These are phyloP conservation scores for Acrocera orbiculus DNA, from an alignment of 2,888 invertebrate genomes.

Conservation along the genomic window DNA sequence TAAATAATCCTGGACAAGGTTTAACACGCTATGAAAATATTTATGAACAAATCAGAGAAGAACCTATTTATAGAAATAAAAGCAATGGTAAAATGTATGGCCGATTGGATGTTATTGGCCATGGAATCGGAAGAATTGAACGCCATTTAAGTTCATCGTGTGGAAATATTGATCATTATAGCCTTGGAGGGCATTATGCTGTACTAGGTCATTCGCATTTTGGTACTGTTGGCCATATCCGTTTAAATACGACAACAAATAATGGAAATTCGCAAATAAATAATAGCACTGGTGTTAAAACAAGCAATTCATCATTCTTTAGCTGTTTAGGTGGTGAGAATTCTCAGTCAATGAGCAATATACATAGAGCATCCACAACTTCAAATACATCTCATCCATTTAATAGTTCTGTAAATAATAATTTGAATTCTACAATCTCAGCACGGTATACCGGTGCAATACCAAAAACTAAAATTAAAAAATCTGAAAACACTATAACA, in stretches of 20 bases:
- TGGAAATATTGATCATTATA: slow-evolving; percentile 38
- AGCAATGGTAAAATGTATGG: slow-evolving; percentile 29
- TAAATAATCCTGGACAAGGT: slow-evolving; percentile 14
- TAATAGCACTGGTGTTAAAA: slow-evolving; percentile 25
- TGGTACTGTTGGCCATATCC: slow-evolving; percentile 31
- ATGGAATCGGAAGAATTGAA: slow-evolving; percentile 39
- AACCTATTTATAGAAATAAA: slow-evolving; percentile 27
- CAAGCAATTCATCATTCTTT: slow-evolving; percentile 29
- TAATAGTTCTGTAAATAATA: not conserved
- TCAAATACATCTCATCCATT: slow-evolving; percentile 9
- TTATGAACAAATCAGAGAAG: slow-evolving; percentile 37
- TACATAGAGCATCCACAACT: slow-evolving; percentile 22
- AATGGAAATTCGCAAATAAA: slow-evolving; percentile 8
- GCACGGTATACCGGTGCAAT: slow-evolving; percentile 11
- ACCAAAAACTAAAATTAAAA: slow-evolving; percentile 9
- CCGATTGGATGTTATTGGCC: slow-evolving; percentile 38
- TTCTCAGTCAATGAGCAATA: slow-evolving; percentile 31
- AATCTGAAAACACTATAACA: slow-evolving; percentile 11
- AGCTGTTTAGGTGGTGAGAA: slow-evolving; percentile 31
- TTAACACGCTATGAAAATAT: slow-evolving; percentile 33
- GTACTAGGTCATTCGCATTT: slow-evolving; percentile 31
- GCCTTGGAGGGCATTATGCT: slow-evolving; percentile 31
- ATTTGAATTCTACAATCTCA: too few species aligned
- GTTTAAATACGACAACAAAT: slow-evolving; percentile 21
- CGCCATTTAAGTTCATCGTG: slow-evolving; percentile 47